Base-by-base conservation (phyloP, 2,888 invertebrate genomes). In the Ormyrus thymus region DNA sequence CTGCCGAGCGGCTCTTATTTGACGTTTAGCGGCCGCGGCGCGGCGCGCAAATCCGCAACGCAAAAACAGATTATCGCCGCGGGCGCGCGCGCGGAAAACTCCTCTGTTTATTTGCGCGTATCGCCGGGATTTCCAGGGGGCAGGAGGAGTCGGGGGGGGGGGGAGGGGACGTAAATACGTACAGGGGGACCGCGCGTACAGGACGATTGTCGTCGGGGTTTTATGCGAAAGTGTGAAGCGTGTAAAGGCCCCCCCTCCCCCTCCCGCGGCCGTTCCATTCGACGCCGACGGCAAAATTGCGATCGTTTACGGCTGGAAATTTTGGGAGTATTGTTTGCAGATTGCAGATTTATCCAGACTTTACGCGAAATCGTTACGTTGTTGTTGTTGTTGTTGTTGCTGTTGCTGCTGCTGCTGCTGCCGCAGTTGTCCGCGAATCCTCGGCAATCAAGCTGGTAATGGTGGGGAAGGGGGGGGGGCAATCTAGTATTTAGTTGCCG, bases 21-120 rank as follows among this genome's bases (percentile, higher is more conserved):
- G 62, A 62, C 76, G 62, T 70, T 70, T 68, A 76, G 62, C 15
- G 64, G 43, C 55, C 8, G 59, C 10, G 56, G 45, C 11, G 8
- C 55, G 0, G 55, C 46, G 50, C 48, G 68, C 72, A 78, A 73
- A 79, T 74, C 69, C 74, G 70, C 59, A 70, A 70, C 29, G 29
- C 74, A 75, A 74, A 75, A 79, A 74, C 69, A 61, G 74, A 79
- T 79, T 79, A 79, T 79, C 78, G 74, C 46, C 45, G 29, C 69
- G 53, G 50, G 46, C 65, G 65, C 4, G 56, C 64, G 46, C 45
- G 51, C 70, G 48, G 45, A 65, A 62, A 69, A 70, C 61, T n/a
- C 13, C 45, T 61, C 43, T 58, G 8, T 15, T 58, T 48, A 46
- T 13, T n/a, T 62, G 11, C 15, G 46, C 46, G 11, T 46, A 48